Evolutionary conservation across 2,888 invertebrate species (phyloP).

Genomic region (Agrochola lota): DNA sequence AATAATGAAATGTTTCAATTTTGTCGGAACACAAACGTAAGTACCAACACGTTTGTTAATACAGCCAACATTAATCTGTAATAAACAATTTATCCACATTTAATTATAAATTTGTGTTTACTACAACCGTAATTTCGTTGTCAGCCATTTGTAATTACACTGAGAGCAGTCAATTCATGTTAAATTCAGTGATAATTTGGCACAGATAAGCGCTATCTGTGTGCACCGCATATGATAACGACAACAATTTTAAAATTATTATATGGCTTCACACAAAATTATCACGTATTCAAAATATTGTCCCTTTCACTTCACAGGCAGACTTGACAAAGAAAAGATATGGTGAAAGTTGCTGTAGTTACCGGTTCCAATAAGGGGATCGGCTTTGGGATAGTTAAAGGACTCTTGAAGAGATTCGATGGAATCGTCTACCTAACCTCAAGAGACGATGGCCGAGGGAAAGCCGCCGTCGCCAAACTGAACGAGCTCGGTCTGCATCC

Average conservation of each 20-base stretch:
- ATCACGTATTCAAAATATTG: not conserved
- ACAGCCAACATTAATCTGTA: too few species aligned
- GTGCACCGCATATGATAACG: constrained; percentile 15
- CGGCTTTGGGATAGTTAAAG: constrained; percentile 91
- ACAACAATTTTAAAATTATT: not conserved
- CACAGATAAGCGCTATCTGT: constrained; percentile 26
- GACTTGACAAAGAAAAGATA: constrained; percentile 16
- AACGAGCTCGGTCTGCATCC: constrained; percentile 68
- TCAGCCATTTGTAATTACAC: constrained; percentile 39
- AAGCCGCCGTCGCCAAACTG: constrained; percentile 70
- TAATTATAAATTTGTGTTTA: constrained; percentile 41
- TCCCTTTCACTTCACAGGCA: constrained; percentile 13
- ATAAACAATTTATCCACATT: not conserved
- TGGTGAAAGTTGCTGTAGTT: constrained; percentile 80
- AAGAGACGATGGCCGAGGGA: constrained; percentile 75
- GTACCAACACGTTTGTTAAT: not conserved
- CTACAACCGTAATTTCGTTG: constrained; percentile 31
- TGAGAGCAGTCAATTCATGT: constrained; percentile 14
- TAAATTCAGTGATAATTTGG: constrained; percentile 23
- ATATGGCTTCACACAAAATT: not conserved
- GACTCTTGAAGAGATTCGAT: constrained; percentile 90
- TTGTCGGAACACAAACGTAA: not conserved
- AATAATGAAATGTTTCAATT: constrained; percentile 13
- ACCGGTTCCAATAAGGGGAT: constrained; percentile 93
- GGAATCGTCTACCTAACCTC: constrained; percentile 90